A percentile compares a stretch with the other conserved stretches of the same genome.
These are phyloP conservation scores for Serranus cabrilla DNA, from an alignment of 2,797 vertebrate species.

Conservation along the genomic window DNA sequence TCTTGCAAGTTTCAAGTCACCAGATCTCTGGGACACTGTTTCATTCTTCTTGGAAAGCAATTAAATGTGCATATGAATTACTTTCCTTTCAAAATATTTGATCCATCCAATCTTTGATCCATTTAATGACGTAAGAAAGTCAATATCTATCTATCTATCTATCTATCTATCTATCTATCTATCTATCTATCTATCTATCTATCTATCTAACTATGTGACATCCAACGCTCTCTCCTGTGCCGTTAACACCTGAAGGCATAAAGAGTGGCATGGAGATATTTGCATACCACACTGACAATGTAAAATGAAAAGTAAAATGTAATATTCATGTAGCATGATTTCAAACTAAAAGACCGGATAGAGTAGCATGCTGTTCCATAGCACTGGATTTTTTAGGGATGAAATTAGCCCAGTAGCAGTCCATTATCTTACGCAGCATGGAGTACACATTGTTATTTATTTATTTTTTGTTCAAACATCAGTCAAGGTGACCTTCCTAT, in stretches of 20 bases:
- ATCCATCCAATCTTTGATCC: not conserved
- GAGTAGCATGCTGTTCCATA: conserved; percentile 75
- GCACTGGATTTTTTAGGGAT: conserved; percentile 64
- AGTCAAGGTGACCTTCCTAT: conserved; percentile 84
- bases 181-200: conserved; percentile 4
- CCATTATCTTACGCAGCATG: conserved; percentile 85
- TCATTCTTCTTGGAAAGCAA: conserved; percentile 39
- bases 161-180: not conserved
- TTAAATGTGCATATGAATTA: conserved; percentile 30
- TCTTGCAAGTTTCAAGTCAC: conserved; percentile 36
- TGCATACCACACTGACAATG: conserved; percentile 46
- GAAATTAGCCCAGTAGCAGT: conserved; percentile 86
- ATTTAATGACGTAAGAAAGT: not conserved
- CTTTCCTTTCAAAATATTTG: conserved; percentile 9
- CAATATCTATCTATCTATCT: not conserved
- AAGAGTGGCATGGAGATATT: conserved; percentile 48
- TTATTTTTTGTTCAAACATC: conserved; percentile 75
- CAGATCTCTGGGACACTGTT: conserved; percentile 22
- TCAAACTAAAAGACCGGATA: conserved; percentile 73
- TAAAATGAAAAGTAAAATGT: conserved; percentile 72
- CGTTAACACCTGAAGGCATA: conserved; percentile 41
- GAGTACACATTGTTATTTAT: conserved; percentile 72
- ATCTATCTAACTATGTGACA: not conserved
- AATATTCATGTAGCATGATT: conserved; percentile 81
- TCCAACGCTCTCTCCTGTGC: not conserved